Evolutionary conservation across 2,888 invertebrate species (phyloP).

Genomic region (Ochropleura plecta): DNA sequence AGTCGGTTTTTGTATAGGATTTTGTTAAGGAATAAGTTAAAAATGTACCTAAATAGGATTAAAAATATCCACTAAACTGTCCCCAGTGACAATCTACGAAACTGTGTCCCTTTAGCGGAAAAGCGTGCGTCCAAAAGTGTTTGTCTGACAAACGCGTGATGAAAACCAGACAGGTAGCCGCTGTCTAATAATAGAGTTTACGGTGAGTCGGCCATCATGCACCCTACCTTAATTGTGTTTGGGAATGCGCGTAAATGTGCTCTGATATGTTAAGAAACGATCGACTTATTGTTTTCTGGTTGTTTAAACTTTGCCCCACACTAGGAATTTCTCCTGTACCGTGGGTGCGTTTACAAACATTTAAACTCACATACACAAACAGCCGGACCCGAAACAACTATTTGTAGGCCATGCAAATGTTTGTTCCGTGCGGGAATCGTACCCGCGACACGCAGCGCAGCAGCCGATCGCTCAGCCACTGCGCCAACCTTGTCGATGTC

Average conservation of each 20-base stretch:
- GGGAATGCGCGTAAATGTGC: constrained; percentile 34
- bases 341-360: too few relatives aligned
- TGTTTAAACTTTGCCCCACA: constrained; percentile 1
- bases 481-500: too few relatives aligned
- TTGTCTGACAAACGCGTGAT: constrained; percentile 63
- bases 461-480: too few relatives aligned
- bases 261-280: constrained; percentile 1
- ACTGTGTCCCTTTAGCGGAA: constrained; percentile 21
- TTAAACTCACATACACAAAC: too few relatives aligned
- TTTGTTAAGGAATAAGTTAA: too few relatives aligned
- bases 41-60: too few relatives aligned
- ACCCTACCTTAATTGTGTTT: constrained; percentile 51
- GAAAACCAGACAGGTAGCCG: constrained; percentile 72
- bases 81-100: constrained; percentile 26
- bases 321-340: too few relatives aligned
- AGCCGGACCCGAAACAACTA: too few relatives aligned
- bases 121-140: constrained; percentile 47
- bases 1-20: too few relatives aligned
- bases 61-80: constrained; percentile 27
- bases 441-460: too few relatives aligned
- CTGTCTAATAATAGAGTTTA: constrained; percentile 71
- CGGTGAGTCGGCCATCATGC: constrained; percentile 40
- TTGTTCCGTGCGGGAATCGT: too few relatives aligned
- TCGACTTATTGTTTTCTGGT: constrained; percentile 18
- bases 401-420: too few relatives aligned